Evolutionary conservation across 2,797 vertebrate species (phyloP), one percentile per base, ranked within the genome.

Genomic region (Ispidina lecontei): DNA sequence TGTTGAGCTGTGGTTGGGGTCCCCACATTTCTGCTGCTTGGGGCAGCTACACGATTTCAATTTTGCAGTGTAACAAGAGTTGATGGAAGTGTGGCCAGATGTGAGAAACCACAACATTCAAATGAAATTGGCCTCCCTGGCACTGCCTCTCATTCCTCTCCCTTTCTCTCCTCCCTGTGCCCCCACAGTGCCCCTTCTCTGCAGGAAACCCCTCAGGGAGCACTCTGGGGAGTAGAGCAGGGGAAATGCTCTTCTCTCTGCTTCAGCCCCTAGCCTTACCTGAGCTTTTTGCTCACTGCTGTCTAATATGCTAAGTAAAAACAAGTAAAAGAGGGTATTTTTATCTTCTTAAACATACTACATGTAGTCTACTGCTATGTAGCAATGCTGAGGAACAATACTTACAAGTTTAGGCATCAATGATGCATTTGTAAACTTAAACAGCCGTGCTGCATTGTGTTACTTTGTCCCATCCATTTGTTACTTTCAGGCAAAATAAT

Each of bases 371-470:
- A 33, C 67, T 84, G n/a, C 20, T 31, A 6, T 69, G 58, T 65
- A 77, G 58, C 65, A 71, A 8, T 31, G 39, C 73, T 69, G 44
- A 82, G 69, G n/a, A 73, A 31, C 59, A 82, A 33, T 62, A 31
- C 46, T 63, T 90, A 54, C 6, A 31, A 65, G 41, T 76, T 82
- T 35, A 82, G 64, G 28, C 28, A 64, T 71, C 64, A 87, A 58
- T 77, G 77, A 51, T 80, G 29, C 49, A 31, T 74, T 90, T 89
- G 63, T 78, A 84, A 94, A 70, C 33, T 49, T 75, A 68, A 70
- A 33, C 14, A 58, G 51, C 51, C 72, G 85, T 86, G 64, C 59
- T 84, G 39, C 69, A 21, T 22, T 74, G 65, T 41, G 9, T 90
- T 80, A n/a, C 54, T 39, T 76, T 54, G 85, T 87, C 52, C 25